Conservation (phyloP, 2,113 vertebrate species). For the Perccottus glenii region DNA sequence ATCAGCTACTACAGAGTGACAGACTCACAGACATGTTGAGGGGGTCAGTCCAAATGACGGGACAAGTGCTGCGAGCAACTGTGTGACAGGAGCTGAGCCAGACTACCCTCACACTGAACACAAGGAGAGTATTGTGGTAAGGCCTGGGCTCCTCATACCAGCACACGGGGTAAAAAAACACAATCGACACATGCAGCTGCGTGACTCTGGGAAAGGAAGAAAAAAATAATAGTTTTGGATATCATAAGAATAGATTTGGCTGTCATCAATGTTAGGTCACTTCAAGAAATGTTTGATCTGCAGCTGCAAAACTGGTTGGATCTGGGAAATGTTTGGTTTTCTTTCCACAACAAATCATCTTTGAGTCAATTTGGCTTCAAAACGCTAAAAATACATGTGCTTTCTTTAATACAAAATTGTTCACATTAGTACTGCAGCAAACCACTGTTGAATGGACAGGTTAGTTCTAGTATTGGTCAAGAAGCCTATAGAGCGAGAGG, state of each 20-base stretch:
- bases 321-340: constrained; percentile 30
- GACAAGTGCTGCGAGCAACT: constrained; percentile 77
- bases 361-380: constrained; percentile 21
- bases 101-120: constrained; percentile 63
- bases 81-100: constrained; percentile 73
- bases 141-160: constrained; percentile 61
- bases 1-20: constrained; percentile 45
- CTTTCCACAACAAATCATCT: constrained; percentile 17
- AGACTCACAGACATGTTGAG: constrained; percentile 64
- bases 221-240: constrained; percentile 34
- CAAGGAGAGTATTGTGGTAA: constrained; percentile 72
- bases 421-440: not conserved
- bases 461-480: constrained; percentile 30
- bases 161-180: constrained; percentile 17
- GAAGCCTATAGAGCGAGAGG: constrained; percentile 24
- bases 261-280: constrained; percentile 23
- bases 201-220: constrained; percentile 46
- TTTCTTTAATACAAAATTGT: not conserved
- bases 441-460: constrained; percentile 11
- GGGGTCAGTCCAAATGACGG: constrained; percentile 70
- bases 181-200: constrained; percentile 57
- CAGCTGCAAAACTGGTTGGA: constrained; percentile 17
- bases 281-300: constrained; percentile 16
- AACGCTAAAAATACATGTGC: constrained; percentile 30
- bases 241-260: constrained; percentile 29